Conservation (phyloP, 2,888 invertebrate species). For the Drosophila sordidula region DNA sequence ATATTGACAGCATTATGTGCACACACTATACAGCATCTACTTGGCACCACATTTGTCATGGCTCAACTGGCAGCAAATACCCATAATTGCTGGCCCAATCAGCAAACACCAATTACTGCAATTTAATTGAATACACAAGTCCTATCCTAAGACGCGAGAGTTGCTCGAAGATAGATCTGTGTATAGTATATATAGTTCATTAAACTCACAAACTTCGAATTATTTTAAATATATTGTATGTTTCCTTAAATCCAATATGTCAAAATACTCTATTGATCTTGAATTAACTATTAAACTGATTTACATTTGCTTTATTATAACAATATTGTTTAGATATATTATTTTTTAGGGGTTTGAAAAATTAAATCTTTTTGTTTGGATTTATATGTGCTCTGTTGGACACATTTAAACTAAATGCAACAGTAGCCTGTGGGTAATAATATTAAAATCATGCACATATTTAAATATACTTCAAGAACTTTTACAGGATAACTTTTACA, state of each 20-base stretch:
- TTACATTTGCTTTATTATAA: background rate
- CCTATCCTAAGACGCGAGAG: background rate
- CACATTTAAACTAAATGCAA: background rate
- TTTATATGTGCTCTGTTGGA: too few species aligned
- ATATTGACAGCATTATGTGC: conserved; percentile 44
- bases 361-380: too few species aligned
- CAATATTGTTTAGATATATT: too few species aligned
- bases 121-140: conserved; percentile 15
- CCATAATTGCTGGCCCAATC: conserved; percentile 39
- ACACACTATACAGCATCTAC: conserved; percentile 10
- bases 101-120: conserved; percentile 20
- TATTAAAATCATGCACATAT: background rate
- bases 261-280: too few species aligned
- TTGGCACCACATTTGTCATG: conserved; percentile 46
- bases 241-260: too few species aligned
- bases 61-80: conserved; percentile 42
- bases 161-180: background rate
- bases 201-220: too few species aligned
- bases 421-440: background rate
- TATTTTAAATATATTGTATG: too few species aligned
- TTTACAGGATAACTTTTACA: background rate
- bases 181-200: too few species aligned
- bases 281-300: background rate
- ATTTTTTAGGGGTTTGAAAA: too few species aligned
- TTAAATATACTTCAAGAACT: background rate